Evolutionary conservation across 2,888 invertebrate species (phyloP).

Genomic region (Microplitis deprimator): DNA sequence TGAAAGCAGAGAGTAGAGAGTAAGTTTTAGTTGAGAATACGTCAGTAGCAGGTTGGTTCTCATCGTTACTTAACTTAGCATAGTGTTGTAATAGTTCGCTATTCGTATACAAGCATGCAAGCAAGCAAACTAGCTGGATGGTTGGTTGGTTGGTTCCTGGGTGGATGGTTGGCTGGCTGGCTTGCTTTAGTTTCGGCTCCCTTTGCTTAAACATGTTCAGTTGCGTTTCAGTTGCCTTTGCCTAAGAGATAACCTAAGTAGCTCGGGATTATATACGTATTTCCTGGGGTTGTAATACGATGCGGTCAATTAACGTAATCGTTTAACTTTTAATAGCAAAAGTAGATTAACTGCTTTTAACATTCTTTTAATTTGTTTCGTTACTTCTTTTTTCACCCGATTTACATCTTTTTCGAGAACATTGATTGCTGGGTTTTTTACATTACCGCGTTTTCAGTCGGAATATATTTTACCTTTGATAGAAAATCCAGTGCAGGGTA

Average conservation of each 20-base stretch:
- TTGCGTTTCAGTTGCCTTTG: background rate
- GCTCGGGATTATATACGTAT: background rate
- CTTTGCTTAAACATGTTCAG: background rate
- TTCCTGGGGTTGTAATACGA: background rate
- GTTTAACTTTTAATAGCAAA: background rate
- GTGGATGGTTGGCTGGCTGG: background rate
- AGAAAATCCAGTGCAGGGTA: too few relatives aligned
- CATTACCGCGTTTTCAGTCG: too few relatives aligned
- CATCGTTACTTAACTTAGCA: slow-evolving; percentile 5
- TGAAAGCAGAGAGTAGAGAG: background rate
- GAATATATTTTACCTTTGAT: too few relatives aligned
- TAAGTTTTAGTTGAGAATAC: slow-evolving; percentile 6
- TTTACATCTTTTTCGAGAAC: too few relatives aligned
- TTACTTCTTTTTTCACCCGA: too few relatives aligned
- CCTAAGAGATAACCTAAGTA: background rate
- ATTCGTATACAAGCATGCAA: background rate
- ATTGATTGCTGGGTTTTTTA: too few relatives aligned
- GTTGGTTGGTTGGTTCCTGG: background rate
- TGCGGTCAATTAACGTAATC: background rate
- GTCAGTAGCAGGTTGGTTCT: slow-evolving; percentile 11
- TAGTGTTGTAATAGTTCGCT: background rate
- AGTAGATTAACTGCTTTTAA: too few relatives aligned
- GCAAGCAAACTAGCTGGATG: background rate
- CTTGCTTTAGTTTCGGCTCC: background rate
- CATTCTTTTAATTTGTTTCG: too few relatives aligned